Evolutionary conservation across 2,797 vertebrate species (phyloP).

Genomic region (Gallinago solitaria): DNA sequence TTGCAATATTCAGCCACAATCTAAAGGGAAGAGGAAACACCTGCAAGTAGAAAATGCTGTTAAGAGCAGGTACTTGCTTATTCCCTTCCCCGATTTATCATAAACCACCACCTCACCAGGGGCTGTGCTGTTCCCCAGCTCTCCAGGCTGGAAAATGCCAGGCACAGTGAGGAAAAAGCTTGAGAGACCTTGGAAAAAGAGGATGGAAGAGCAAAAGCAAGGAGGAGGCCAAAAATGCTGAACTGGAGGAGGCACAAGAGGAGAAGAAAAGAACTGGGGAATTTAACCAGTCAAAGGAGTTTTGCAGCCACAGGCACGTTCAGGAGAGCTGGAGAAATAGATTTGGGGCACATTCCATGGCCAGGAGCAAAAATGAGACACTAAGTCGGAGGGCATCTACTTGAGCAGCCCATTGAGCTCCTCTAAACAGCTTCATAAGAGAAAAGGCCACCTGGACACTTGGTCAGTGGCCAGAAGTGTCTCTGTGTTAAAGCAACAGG

Average conservation of each 20-base stretch:
- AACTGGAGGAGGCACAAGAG: background rate
- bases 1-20: background rate
- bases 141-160: background rate
- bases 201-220: slow-evolving; percentile 10
- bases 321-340: background rate
- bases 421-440: background rate
- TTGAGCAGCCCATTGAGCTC: background rate
- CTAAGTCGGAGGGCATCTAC: background rate
- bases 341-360: background rate
- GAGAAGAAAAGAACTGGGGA: background rate
- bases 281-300: background rate
- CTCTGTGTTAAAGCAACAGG: background rate
- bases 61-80: background rate
- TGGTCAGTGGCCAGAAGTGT: background rate
- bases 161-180: background rate
- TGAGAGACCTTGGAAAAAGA: background rate
- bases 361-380: background rate
- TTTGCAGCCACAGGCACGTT: background rate
- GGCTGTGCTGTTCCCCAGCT: background rate
- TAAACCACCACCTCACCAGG: background rate
- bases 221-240: background rate
- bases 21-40: background rate
- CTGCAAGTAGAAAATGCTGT: background rate
- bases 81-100: background rate
- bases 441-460: background rate